Conservation (phyloP, 35 echinoderm and acorn worm species). For the Ophioderma brevispina region DNA sequence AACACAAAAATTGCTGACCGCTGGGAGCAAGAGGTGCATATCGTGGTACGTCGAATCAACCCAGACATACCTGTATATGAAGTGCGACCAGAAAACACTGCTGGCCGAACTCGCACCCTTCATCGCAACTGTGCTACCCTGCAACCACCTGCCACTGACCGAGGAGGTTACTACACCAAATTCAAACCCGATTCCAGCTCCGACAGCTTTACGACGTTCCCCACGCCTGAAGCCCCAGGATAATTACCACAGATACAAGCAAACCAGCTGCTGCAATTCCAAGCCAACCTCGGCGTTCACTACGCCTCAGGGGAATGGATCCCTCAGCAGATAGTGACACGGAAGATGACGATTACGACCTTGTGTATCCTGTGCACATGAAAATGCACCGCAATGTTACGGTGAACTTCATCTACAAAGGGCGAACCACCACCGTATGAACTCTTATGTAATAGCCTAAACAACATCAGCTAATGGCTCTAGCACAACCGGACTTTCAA, state of each 20-base stretch:
- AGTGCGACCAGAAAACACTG: constrained; percentile 30
- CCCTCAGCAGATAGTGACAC: background rate
- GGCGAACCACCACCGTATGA: too few relatives aligned
- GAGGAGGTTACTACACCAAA: background rate
- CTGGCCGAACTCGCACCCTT: background rate
- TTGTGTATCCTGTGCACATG: background rate
- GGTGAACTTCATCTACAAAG: background rate
- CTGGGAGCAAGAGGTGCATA: background rate
- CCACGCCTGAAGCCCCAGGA: background rate
- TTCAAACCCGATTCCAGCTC: too few relatives aligned
- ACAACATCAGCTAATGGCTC: background rate
- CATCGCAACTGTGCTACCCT: constrained; percentile 62
- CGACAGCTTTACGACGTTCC: too few relatives aligned
- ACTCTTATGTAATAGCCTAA: background rate
- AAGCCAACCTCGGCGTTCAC: background rate
- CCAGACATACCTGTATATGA: constrained; percentile 60
- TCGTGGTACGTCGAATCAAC: constrained; percentile 22
- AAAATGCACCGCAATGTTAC: background rate
- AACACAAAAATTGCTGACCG: background rate
- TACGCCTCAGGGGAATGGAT: background rate
- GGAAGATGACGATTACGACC: background rate
- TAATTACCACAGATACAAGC: background rate
- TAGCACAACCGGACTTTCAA: background rate
- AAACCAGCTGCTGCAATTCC: too few relatives aligned
- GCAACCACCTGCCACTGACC: constrained; percentile 2